A percentile compares a stretch with the other conserved stretches of the same genome.
Evolutionary conservation across 2,888 invertebrate genomes (phyloP).

Genomic region (Drosophila prostipennis): DNA sequence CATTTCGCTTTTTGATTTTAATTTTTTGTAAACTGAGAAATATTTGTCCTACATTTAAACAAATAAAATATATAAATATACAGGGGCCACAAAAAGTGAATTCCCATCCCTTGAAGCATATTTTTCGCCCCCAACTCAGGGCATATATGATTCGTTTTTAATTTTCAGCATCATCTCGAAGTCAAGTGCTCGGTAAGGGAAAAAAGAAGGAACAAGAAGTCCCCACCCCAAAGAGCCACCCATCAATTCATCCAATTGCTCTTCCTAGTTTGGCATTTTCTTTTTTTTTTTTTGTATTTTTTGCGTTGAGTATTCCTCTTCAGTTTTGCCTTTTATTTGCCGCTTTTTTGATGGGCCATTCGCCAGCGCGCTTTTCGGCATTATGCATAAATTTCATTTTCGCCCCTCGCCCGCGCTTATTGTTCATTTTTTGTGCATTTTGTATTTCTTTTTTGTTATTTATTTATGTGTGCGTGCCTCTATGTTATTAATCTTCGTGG

Average conservation of each 20-base stretch:
- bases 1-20: no score
- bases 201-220: neutral
- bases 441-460: slow-evolving; percentile 60
- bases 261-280: slow-evolving; percentile 44
- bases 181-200: slow-evolving; percentile 5
- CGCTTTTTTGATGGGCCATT: slow-evolving; percentile 70
- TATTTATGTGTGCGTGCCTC: slow-evolving; percentile 53
- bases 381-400: slow-evolving; percentile 78
- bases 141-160: slow-evolving; percentile 26
- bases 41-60: no score
- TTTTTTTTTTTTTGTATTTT: slow-evolving; percentile 6
- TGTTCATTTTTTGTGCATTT: slow-evolving; percentile 68
- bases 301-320: slow-evolving; percentile 19
- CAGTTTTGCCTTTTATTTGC: slow-evolving; percentile 47
- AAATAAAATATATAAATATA: no score
- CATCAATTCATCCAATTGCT: slow-evolving; percentile 47
- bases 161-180: slow-evolving; percentile 6
- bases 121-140: neutral
- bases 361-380: slow-evolving; percentile 47
- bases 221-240: slow-evolving; percentile 7
- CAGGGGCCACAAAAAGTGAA: no score
- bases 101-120: neutral
- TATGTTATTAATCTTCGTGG: slow-evolving; percentile 82
- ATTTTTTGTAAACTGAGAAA: no score
- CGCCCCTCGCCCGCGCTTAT: slow-evolving; percentile 45